Conservation (phyloP, 2,888 invertebrate species). For the Trisateles emortualis region DNA sequence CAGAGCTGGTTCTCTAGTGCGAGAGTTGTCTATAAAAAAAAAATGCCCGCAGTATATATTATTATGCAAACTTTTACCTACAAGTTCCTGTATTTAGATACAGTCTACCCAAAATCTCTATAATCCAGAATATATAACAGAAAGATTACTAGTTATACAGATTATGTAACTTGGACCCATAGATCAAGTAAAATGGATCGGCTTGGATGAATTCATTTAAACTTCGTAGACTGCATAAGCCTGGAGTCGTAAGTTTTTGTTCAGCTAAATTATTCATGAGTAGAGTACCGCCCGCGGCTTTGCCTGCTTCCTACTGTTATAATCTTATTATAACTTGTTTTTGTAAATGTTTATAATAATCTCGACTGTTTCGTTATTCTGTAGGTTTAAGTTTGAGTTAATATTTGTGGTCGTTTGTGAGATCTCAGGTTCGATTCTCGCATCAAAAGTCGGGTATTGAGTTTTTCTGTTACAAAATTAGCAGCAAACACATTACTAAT, state of each 20-base stretch:
- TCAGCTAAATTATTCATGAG: conserved; percentile 59
- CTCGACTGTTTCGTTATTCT: too few relatives aligned
- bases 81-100: too few relatives aligned
- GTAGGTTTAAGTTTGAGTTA: too few relatives aligned
- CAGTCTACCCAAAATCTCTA: background rate
- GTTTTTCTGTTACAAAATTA: too few relatives aligned
- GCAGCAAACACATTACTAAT: too few relatives aligned
- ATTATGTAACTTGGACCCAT: conserved; percentile 40
- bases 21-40: too few relatives aligned
- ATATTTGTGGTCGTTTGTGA: too few relatives aligned
- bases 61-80: too few relatives aligned
- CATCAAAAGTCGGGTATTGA: too few relatives aligned
- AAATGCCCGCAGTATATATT: too few relatives aligned
- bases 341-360: conserved; percentile 24
- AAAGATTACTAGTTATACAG: conserved; percentile 12
- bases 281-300: conserved; percentile 41
- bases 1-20: too few relatives aligned
- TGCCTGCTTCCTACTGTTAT: conserved; percentile 39
- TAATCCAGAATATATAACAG: conserved; percentile 15
- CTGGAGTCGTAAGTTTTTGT: conserved; percentile 53
- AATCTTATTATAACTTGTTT: conserved; percentile 36
- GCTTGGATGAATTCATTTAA: conserved; percentile 60
- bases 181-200: conserved; percentile 55
- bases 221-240: conserved; percentile 58
- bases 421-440: too few relatives aligned